Conservation (phyloP, 1,140 invertebrate species). For the Mesaphorura yosii region DNA sequence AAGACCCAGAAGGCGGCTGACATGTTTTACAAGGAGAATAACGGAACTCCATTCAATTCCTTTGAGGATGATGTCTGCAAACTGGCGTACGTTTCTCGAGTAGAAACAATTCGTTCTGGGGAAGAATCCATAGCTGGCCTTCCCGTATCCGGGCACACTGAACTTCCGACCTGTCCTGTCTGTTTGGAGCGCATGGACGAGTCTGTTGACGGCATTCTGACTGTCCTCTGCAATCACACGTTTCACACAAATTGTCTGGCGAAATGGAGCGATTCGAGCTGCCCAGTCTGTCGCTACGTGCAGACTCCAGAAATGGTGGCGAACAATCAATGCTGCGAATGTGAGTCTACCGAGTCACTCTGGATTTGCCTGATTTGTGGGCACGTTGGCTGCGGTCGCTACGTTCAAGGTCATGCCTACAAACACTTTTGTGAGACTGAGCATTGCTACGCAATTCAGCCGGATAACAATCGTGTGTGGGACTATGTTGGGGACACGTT, state of each 20-base stretch:
- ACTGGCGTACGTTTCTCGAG: conserved; percentile 84
- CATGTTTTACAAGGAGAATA: conserved; percentile 86
- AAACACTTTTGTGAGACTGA: conserved; percentile 85
- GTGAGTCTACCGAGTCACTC: conserved; percentile 63
- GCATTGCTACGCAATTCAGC: conserved; percentile 92
- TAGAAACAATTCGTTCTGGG: conserved; percentile 67
- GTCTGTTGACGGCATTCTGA: conserved; percentile 90
- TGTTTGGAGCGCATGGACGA: conserved; percentile 97
- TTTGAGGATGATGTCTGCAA: conserved; percentile 83
- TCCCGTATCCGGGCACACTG: conserved; percentile 66
- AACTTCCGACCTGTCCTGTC: conserved; percentile 94
- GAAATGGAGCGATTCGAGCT: conserved; percentile 89
- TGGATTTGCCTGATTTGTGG: conserved; percentile 99
- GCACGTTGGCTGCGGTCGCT: conserved; percentile 89
- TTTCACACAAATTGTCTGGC: conserved; percentile 90
- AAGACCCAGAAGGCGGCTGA: conserved; percentile 58
- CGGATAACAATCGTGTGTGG: conserved; percentile 94
- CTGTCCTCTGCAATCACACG: conserved; percentile 95
- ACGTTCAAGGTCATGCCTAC: conserved; percentile 58
- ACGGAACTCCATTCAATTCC: conserved; percentile 83
- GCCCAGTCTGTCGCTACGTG: conserved; percentile 62
- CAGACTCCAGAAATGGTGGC: conserved; percentile 83
- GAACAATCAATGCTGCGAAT: conserved; percentile 72
- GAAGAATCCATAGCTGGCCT: conserved; percentile 49
- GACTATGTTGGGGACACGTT: conserved; percentile 97